These are phyloP conservation scores for Choloepus didactylus DNA, from an alignment of 2,797 vertebrate species.

Conservation along the genomic window DNA sequence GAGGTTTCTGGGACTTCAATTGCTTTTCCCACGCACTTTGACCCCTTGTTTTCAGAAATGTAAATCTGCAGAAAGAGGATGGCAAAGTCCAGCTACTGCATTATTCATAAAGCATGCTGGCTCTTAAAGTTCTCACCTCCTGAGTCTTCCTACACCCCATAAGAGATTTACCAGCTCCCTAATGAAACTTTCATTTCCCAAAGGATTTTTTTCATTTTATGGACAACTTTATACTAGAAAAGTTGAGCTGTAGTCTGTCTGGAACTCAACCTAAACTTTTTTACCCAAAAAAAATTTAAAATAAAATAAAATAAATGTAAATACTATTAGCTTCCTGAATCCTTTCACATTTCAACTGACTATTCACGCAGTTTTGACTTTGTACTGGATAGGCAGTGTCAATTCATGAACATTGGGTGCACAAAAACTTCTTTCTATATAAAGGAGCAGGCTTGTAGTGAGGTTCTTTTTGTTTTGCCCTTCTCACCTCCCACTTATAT, in stretches of 20 bases:
- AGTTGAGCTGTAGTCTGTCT: not conserved
- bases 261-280: not conserved
- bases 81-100: slow-evolving; percentile 60
- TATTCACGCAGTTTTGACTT: not conserved
- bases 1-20: slow-evolving; percentile 69
- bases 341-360: slow-evolving; percentile 54
- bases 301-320: slow-evolving; percentile 37
- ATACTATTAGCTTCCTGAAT: not conserved
- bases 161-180: slow-evolving; percentile 64
- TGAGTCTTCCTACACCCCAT: slow-evolving; percentile 66
- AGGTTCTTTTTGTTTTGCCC: not conserved
- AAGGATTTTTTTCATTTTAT: slow-evolving; percentile 38
- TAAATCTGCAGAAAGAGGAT: slow-evolving; percentile 75
- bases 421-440: not conserved
- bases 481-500: not conserved
- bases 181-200: slow-evolving; percentile 77
- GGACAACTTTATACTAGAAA: slow-evolving; percentile 19
- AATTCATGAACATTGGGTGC: not conserved
- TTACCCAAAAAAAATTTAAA: not conserved
- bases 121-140: slow-evolving; percentile 75
- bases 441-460: not conserved
- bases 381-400: not conserved
- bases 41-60: slow-evolving; percentile 81
- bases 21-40: slow-evolving; percentile 79
- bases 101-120: slow-evolving; percentile 79